These are phyloP conservation scores for Glaucopsyche alexis DNA, from an alignment of 2,888 invertebrate species.

Conservation along the genomic window DNA sequence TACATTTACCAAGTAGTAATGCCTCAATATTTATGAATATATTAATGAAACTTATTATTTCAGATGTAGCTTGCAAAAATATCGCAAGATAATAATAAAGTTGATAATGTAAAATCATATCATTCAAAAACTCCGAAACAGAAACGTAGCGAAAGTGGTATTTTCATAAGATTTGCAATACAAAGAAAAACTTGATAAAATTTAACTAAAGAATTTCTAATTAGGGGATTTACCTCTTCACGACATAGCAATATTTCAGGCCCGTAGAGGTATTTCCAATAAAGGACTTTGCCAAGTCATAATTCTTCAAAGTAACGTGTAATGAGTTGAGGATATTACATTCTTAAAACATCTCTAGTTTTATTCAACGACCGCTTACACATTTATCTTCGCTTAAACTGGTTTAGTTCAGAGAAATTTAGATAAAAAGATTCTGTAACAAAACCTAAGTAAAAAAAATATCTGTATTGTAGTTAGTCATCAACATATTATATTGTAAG, in stretches of 20 bases:
- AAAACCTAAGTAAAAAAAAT: background rate
- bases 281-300: constrained; percentile 80
- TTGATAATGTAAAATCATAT: background rate
- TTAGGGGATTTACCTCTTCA: constrained; percentile 79
- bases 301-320: constrained; percentile 79
- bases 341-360: constrained; percentile 63
- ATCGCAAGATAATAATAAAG: no score
- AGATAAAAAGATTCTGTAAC: background rate
- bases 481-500: no score
- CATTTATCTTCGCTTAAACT: constrained; percentile 29
- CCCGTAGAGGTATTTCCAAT: constrained; percentile 79
- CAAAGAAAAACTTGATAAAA: constrained; percentile 78
- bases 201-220: constrained; percentile 78
- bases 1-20: no score
- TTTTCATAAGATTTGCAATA: constrained; percentile 75
- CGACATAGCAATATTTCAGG: constrained; percentile 79
- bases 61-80: no score
- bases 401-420: background rate
- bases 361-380: constrained; percentile 36
- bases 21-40: no score
- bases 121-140: background rate
- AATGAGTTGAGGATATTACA: constrained; percentile 79
- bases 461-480: no score
- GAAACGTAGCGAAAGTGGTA: constrained; percentile 54
- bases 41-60: no score